Base-by-base conservation (phyloP, 35 echinoderm and acorn worm genomes). In the Hemicentrotus pulcherrimus region DNA sequence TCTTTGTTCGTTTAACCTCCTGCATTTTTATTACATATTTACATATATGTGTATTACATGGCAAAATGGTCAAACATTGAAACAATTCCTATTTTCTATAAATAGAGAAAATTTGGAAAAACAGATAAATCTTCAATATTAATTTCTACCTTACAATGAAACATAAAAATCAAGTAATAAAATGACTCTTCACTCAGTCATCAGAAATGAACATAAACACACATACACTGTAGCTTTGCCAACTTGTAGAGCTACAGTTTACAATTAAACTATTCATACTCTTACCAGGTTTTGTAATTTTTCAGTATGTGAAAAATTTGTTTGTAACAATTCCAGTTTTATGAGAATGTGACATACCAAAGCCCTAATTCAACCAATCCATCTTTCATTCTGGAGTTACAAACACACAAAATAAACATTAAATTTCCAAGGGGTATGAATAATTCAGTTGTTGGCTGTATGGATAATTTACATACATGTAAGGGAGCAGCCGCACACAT, bases 21-120 rank as follows among this genome's bases (percentile, higher is more conserved):
- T 5, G 18, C 4, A 45, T 45, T 41, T 90, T 90, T 45, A 15
- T 5, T 45, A 90, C 88, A 90, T 90, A 90, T 90, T 32, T 90
- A 90, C 88, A 90, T 90, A 90, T 90, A n/a, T n/a, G n/a, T n/a
- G n/a, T n/a, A 24, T 8, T 90, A 90, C 88, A 90, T 90, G 88
- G 88, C 88, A 90, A 33, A 90, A 90, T 18, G 46, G 46, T 47
- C 32, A 47, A 90, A 47, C 13, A 90, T n/a, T 90, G 16, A 16
- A 90, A 13, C 12, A 32, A 35, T 90, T 5, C 31, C 32, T 47
- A 45, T 45, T 47, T 18, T 90, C 12, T 45, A 33, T 45, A n/a
- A 59, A 78, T 78, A 78, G 24, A n/a, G 22, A 78, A 78, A 22
- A 78, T 55, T n/a, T 78, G 22, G 65, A 55, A 78, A 78, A 78